Conservation (phyloP, 2,888 invertebrate species). For the Nomada fucata region DNA sequence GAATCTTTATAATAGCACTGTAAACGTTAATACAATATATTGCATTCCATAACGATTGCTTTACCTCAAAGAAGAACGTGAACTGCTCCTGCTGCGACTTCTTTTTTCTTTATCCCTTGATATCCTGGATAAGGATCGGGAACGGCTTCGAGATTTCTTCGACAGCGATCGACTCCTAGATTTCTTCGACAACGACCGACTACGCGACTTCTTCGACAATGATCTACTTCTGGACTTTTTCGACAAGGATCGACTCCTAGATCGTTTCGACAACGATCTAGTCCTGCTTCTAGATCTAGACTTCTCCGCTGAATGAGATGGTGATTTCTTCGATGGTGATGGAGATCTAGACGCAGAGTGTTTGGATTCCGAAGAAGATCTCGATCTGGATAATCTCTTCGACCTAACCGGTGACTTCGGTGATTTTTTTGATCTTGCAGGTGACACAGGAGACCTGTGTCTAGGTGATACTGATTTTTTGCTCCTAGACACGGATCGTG, state of each 20-base stretch:
- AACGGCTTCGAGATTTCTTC: conserved; percentile 76
- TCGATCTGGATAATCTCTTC: conserved; percentile 72
- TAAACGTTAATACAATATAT: neutral
- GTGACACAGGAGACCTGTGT: conserved; percentile 62
- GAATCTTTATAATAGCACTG: neutral
- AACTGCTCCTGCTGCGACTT: conserved; percentile 79
- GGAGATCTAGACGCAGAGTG: conserved; percentile 70
- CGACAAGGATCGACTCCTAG: conserved; percentile 70
- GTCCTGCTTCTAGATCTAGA: conserved; percentile 75
- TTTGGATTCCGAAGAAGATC: conserved; percentile 77
- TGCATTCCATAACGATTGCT: neutral
- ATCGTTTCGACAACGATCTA: conserved; percentile 82
- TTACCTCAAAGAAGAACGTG: conserved; percentile 80
- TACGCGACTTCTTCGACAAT: conserved; percentile 81
- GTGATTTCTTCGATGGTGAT: conserved; percentile 72
- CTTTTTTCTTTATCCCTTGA: conserved; percentile 77
- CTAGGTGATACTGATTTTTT: conserved; percentile 71
- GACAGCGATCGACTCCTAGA: conserved; percentile 71
- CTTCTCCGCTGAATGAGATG: conserved; percentile 74
- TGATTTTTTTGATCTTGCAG: conserved; percentile 64
- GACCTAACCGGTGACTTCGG: conserved; percentile 63
- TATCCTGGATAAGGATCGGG: conserved; percentile 75
- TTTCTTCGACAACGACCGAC: conserved; percentile 70
- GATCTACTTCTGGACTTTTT: conserved; percentile 80
- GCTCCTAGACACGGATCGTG: conserved; percentile 67